These are phyloP conservation scores for Butastur rufipennis DNA, from an alignment of 2,113 vertebrate species.

Conservation along the genomic window DNA sequence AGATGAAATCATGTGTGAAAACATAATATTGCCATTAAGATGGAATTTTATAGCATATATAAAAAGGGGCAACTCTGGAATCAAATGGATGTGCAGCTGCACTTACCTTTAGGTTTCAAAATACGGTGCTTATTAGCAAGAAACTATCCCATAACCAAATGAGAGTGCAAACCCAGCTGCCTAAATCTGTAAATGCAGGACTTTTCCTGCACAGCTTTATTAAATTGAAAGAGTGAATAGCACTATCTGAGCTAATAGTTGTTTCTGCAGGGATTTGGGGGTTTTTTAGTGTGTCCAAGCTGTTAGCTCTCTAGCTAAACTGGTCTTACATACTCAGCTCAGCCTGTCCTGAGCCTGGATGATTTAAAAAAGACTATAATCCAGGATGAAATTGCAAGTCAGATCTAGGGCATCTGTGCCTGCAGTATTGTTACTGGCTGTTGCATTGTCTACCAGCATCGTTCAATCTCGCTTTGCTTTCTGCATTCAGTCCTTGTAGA, in stretches of 20 bases:
- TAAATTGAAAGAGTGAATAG: not conserved
- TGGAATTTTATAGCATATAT: not conserved
- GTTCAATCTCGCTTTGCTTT: not conserved
- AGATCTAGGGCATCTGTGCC: constrained; percentile 20
- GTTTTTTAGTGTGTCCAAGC: rapidly evolving
- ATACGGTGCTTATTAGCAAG: not conserved
- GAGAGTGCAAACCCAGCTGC: not conserved
- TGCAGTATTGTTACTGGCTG: not conserved
- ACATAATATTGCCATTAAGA: not conserved
- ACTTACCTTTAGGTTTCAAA: not conserved
- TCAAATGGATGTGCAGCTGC: not conserved
- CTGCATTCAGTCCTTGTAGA: not conserved
- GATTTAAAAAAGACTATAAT: not conserved
- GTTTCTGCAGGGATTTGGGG: not conserved
- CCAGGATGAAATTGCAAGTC: constrained; percentile 2
- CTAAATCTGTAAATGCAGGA: not conserved
- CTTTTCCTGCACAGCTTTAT: not conserved
- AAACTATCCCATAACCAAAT: not conserved
- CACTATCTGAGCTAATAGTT: not conserved
- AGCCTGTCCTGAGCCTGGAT: not conserved
- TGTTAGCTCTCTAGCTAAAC: not conserved
- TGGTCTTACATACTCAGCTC: not conserved
- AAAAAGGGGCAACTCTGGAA: not conserved
- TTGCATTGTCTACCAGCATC: not conserved
- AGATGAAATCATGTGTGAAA: not conserved